Base-by-base conservation (phyloP, 2,797 vertebrate genomes). In the Megaceryle alcyon region DNA sequence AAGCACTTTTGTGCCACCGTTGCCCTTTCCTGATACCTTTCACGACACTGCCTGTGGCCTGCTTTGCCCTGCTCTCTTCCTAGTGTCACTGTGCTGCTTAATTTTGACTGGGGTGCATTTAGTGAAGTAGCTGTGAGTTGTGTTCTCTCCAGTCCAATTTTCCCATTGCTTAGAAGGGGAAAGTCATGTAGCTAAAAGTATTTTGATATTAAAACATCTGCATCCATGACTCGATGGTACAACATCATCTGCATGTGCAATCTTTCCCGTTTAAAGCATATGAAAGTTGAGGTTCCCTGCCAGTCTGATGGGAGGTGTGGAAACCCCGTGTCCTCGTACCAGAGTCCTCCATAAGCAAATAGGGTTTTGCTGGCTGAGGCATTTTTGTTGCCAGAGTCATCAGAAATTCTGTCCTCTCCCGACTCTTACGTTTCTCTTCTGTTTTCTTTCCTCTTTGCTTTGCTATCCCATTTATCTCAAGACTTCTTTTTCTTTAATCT, bases 401-500 rank as follows among this genome's bases (percentile, higher is more conserved):
- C 80, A 94, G 91, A 92, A 94, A 94, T 94, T 92, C 70, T 41
- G 7, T 66, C 80, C 69, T 63, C 43, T 90, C 39, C 39, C 1
- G 1, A 73, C 91, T 92, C 91, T 72, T 86, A 64, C 26, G 3
- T 69, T 87, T 94, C 70, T 83, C 59, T 63, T 82, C 46, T 94
- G 56, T 91, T 96, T 88, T 66, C 77, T 84, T 86, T 83, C 51
- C 31, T 90, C 18, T 21, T 49, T 76, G 91, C 56, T 88, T 92
- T 94, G 59, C 70, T 88, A 35, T 95, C 53, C 68, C 56, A 77
- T 59, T 77, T 92, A 94, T 94, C 91, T 90, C 57, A 85, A 87
- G 56, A 48, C 57, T 78, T 69, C 26, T 60, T 56, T 43, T 66
- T 69, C 66, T 69, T 70, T 72, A 5, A 46, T 91, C 46, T 90